phyloP scores from a whole-genome alignment of 2,797 vertebrate genomes.

The Iguana delicatissima region DNA sequence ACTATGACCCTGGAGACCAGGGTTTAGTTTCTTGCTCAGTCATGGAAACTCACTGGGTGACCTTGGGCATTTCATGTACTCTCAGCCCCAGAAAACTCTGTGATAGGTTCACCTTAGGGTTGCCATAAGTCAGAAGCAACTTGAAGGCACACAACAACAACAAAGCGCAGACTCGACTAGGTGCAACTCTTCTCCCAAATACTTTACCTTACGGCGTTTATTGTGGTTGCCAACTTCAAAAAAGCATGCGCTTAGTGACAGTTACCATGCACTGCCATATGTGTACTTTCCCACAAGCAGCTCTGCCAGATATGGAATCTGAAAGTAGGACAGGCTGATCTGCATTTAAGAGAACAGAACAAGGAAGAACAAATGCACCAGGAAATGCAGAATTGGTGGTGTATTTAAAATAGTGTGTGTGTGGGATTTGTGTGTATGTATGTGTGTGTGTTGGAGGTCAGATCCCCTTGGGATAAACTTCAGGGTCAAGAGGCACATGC shows the following conservation, averaged over 20 bases:
- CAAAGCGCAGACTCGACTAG: neutral
- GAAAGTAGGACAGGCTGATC: neutral
- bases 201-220: too few species aligned
- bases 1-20: too few species aligned
- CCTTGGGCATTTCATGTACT: too few species aligned
- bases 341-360: neutral
- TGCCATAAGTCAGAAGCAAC: too few species aligned
- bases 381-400: neutral
- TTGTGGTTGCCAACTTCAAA: neutral
- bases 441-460: too few species aligned
- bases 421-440: neutral
- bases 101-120: too few species aligned
- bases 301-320: conserved; percentile 5
- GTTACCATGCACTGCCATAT: conserved; percentile 2
- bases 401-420: neutral
- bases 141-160: too few species aligned
- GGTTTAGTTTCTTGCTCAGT: too few species aligned
- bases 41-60: too few species aligned
- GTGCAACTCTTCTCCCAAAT: too few species aligned
- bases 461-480: neutral
- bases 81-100: too few species aligned
- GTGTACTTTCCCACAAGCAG: neutral
- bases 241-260: neutral
- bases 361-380: neutral
- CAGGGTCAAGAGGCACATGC: neutral